phyloP scores from a whole-genome alignment of 1,140 invertebrate genomes.

The Anoplophora glabripennis region DNA sequence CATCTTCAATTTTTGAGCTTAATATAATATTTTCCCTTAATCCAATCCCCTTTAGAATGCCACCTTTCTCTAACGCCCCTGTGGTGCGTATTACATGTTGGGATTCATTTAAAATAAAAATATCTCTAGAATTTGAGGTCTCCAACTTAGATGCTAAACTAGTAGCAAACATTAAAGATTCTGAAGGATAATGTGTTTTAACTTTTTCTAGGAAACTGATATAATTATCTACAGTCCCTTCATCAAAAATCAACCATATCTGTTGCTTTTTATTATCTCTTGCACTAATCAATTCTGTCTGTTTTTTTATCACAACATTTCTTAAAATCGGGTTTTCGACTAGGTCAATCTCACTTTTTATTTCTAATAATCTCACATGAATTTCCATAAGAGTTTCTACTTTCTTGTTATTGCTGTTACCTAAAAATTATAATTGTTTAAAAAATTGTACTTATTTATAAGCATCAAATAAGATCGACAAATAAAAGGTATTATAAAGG shows the following conservation, averaged over 20 bases:
- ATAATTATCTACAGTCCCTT: conserved; percentile 50
- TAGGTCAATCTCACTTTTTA: conserved; percentile 60
- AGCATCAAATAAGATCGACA: background rate
- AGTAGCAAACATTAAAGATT: conserved; percentile 45
- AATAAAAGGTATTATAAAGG: background rate
- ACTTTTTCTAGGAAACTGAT: conserved; percentile 49
- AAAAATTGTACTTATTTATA: too few species aligned
- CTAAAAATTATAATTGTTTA: conserved; percentile 3
- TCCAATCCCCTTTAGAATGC: conserved; percentile 50
- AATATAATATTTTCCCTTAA: conserved; percentile 40
- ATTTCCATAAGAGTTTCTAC: conserved; percentile 54
- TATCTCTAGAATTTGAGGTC: conserved; percentile 48
- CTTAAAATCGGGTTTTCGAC: conserved; percentile 60
- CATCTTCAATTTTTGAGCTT: conserved; percentile 47
- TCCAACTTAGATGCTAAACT: conserved; percentile 52
- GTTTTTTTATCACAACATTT: conserved; percentile 46
- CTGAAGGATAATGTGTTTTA: conserved; percentile 45
- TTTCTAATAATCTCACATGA: conserved; percentile 58
- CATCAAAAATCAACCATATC: conserved; percentile 55
- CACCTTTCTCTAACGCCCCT: conserved; percentile 53
- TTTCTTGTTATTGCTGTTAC: conserved; percentile 43
- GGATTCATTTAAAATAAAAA: conserved; percentile 51
- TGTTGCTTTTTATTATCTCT: conserved; percentile 25
- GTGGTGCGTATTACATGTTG: conserved; percentile 48
- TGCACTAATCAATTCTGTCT: conserved; percentile 31